Evolutionary conservation across 2,797 vertebrate species (phyloP).

Genomic region (Melanogrammus aeglefinus): DNA sequence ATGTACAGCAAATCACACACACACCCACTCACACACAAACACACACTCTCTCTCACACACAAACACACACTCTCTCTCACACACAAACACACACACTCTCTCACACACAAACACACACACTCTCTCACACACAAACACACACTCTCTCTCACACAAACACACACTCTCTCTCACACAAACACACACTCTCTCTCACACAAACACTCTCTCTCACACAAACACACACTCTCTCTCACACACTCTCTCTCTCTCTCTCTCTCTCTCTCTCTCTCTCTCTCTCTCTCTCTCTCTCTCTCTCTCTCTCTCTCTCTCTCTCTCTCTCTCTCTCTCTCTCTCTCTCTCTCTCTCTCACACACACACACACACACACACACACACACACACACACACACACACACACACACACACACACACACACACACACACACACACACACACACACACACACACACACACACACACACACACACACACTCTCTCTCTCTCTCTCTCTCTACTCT

Average conservation of each 20-base stretch:
- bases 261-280: too few relatives aligned
- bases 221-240: slow-evolving; percentile 31
- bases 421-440: slow-evolving; percentile 32
- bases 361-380: slow-evolving; percentile 33
- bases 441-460: slow-evolving; percentile 9
- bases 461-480: slow-evolving; percentile 10
- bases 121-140: too few relatives aligned
- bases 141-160: too few relatives aligned
- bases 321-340: too few relatives aligned
- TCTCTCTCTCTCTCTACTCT: too few relatives aligned
- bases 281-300: too few relatives aligned
- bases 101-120: too few relatives aligned
- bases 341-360: neutral
- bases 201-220: too few relatives aligned
- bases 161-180: too few relatives aligned
- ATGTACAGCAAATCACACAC: neutral
- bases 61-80: slow-evolving; percentile 9
- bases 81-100: slow-evolving; percentile 16
- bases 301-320: too few relatives aligned
- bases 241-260: too few relatives aligned
- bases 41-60: slow-evolving; percentile 2
- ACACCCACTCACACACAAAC: neutral
- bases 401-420: slow-evolving; percentile 14
- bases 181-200: too few relatives aligned
- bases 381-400: slow-evolving; percentile 6